These are phyloP conservation scores for Bimastos eiseni DNA, from an alignment of 2,888 invertebrate species.

Conservation along the genomic window DNA sequence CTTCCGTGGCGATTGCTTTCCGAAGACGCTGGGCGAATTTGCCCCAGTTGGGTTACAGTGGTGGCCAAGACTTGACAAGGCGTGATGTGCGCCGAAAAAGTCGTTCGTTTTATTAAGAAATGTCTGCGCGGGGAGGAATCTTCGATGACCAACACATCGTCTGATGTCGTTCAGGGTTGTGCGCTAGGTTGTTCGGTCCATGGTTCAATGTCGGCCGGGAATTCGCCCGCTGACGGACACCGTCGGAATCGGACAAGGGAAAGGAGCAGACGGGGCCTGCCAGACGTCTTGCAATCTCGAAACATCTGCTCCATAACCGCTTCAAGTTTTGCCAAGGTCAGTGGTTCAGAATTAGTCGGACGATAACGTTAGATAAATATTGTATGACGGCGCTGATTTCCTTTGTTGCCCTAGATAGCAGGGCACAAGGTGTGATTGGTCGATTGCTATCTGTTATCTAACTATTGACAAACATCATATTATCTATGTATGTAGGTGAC, in stretches of 20 bases:
- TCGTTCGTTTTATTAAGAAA: slow-evolving; percentile 15
- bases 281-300: slow-evolving; percentile 13
- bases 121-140: slow-evolving; percentile 10
- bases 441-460: background rate
- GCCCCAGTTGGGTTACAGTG: background rate
- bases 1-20: background rate
- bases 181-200: background rate
- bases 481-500: background rate
- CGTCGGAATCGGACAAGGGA: background rate
- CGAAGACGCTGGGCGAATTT: background rate
- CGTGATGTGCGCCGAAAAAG: slow-evolving; percentile 17
- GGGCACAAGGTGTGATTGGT: background rate
- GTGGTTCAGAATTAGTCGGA: background rate
- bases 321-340: slow-evolving; percentile 24
- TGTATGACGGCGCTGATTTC: background rate
- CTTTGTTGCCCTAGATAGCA: background rate
- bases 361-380: background rate
- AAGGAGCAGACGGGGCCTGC: background rate
- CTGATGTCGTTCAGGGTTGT: background rate
- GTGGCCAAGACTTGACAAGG: background rate
- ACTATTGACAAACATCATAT: background rate
- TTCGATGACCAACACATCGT: background rate
- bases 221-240: background rate
- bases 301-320: slow-evolving; percentile 17
- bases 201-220: background rate